Percentiles rank a stretch among this genome's conserved stretches.
Evolutionary conservation across 2,113 vertebrate genomes (phyloP).

Genomic region (Octodon degus): DNA sequence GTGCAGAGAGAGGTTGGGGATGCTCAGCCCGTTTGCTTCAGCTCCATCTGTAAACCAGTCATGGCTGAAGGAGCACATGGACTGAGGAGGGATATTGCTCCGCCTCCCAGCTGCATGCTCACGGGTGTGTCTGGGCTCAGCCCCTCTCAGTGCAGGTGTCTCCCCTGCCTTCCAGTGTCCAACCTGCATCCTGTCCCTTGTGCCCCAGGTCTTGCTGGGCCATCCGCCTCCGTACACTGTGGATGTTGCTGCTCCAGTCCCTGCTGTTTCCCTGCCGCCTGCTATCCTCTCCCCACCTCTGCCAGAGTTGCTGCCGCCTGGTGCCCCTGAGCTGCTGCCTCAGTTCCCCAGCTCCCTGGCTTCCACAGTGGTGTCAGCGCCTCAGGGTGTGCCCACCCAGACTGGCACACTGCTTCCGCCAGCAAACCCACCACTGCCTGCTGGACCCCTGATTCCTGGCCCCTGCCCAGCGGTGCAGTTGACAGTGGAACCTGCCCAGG

Average conservation of each 20-base stretch:
- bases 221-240: slow-evolving; percentile 80
- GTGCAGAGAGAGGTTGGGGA: rapidly evolving
- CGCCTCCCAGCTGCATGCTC: not conserved
- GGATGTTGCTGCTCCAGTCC: slow-evolving; percentile 84
- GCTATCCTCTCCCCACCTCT: slow-evolving; percentile 86
- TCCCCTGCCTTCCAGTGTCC: not conserved
- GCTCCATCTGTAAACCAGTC: rapidly evolving
- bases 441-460: slow-evolving; percentile 83
- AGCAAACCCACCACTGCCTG: slow-evolving; percentile 78
- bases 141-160: not conserved
- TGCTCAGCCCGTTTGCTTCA: not conserved
- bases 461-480: slow-evolving; percentile 76
- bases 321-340: slow-evolving; percentile 82
- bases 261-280: slow-evolving; percentile 82
- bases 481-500: slow-evolving; percentile 81
- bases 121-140: rapidly evolving
- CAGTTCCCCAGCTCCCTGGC: slow-evolving; percentile 86
- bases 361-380: slow-evolving; percentile 73
- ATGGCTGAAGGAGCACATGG: not conserved
- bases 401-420: slow-evolving; percentile 79
- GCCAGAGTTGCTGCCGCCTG: slow-evolving; percentile 80
- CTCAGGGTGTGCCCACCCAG: slow-evolving; percentile 83
- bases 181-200: slow-evolving; percentile 30
- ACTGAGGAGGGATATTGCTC: rapidly evolving
- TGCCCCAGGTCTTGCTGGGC: slow-evolving; percentile 84